phyloP scores from a whole-genome alignment of 2,888 invertebrate species.

The Leptarthrus brevirostris region DNA sequence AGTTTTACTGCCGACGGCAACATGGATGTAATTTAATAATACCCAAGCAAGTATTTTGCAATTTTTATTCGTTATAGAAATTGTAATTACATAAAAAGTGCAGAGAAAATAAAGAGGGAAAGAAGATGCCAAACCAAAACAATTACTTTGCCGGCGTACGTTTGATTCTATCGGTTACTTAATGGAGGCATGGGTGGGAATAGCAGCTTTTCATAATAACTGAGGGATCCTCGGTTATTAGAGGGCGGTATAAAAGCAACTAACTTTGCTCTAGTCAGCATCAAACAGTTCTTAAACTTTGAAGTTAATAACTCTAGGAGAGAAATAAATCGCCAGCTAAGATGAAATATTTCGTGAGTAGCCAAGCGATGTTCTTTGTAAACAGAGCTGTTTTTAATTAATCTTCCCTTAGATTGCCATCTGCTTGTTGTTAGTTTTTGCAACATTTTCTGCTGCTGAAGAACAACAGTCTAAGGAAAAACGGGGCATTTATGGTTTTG shows the following conservation, averaged over 20 bases:
- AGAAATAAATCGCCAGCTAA: not conserved
- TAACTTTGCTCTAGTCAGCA: constrained; percentile 1
- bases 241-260: constrained; percentile 44
- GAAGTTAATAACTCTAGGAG: not conserved
- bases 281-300: constrained; percentile 36
- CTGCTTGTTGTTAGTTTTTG: not conserved
- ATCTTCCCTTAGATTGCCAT: constrained; percentile 3
- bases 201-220: not conserved
- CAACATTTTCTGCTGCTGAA: constrained; percentile 5
- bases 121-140: constrained; percentile 9
- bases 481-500: constrained; percentile 34
- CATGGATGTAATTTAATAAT: constrained; percentile 31
- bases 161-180: constrained; percentile 34
- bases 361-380: not conserved
- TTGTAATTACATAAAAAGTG: constrained; percentile 35
- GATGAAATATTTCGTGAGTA: constrained; percentile 40
- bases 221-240: constrained; percentile 1
- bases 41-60: constrained; percentile 16
- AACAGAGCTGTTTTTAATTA: not conserved
- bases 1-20: not conserved
- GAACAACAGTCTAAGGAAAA: constrained; percentile 26
- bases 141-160: not conserved
- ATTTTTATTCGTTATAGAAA: constrained; percentile 1
- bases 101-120: constrained; percentile 20
- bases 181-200: constrained; percentile 28